Base-by-base conservation (phyloP, 2,113 vertebrate species). In the Euleptes europaea region DNA sequence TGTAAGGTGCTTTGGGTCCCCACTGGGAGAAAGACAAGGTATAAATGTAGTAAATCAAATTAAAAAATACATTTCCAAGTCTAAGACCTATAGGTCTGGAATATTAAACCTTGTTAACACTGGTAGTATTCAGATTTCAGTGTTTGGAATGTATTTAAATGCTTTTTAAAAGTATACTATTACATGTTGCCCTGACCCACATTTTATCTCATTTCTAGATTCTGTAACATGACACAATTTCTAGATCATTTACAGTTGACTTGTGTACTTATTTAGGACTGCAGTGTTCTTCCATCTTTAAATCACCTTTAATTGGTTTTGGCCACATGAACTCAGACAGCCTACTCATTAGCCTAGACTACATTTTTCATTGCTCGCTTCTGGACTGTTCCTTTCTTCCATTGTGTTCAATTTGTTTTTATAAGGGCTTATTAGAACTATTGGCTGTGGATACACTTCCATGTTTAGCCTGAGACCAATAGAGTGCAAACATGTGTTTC, bases 401-500 rank as follows among this genome's bases (percentile, higher is more conserved):
- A 54, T 17, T 28, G 38, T 81, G 26, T 40, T 5, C 23, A 65
- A 19, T 80, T 66, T 57, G 13, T 38, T 11, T 15, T 60, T 35
- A n/a, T 60, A 86, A 72, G 63, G 14, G 49, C 17, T 42, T 35
- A n/a, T 63, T 31, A 42, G 38, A 13, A 69, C 6, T 74, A 67
- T 63, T 86, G 63, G 60, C 17, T 44, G n/a, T 67, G 44, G 65
- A 72, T 47, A 44, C 31, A 33, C 38, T 70, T n/a, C n/a, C 15
- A 19, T 70, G 51, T 42, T 67, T 44, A 28, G 60, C 13, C 31
- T 67, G 31, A 65, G 35, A 38, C n/a, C 71, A 82, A 70, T 10
- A 82, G 21, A 82, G 21, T 75, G 19, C 65, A 60, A 60, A 60
- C 47, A 81, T 76, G 51, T 77, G 65, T 82, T 86, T 76, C 31